These are phyloP conservation scores for Diplosoma virens DNA, from an alignment of 23 tunicate genomes.

Conservation along the genomic window DNA sequence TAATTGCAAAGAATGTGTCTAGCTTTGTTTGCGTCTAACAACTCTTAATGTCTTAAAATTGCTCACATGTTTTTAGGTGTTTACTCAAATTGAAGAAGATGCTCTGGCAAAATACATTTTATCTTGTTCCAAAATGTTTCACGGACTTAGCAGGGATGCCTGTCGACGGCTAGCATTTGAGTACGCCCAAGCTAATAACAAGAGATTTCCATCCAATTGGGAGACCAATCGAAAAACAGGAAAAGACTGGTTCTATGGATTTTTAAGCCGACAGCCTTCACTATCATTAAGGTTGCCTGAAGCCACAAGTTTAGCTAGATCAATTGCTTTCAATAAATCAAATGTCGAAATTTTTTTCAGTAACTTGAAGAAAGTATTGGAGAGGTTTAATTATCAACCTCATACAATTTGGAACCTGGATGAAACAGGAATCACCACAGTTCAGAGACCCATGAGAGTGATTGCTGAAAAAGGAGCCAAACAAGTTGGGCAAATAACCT, in stretches of 20 bases:
- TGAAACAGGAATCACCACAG: conserved; percentile 47
- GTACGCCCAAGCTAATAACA: conserved; percentile 1
- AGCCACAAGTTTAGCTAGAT: conserved; percentile 37
- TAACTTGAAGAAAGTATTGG: conserved; percentile 7
- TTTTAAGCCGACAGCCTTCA: background rate
- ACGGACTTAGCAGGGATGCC: conserved; percentile 6
- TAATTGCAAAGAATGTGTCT: background rate
- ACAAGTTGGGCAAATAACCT: conserved; percentile 44
- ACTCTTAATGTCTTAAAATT: background rate
- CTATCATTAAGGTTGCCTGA: conserved; percentile 25
- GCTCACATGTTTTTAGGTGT: conserved; percentile 1
- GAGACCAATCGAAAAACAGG: conserved; percentile 20
- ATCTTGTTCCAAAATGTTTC: conserved; percentile 3
- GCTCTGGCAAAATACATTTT: background rate
- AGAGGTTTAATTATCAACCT: background rate
- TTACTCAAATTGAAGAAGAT: conserved; percentile 1
- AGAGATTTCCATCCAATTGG: conserved; percentile 24
- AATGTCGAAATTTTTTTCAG: conserved; percentile 27
- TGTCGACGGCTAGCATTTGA: conserved; percentile 7
- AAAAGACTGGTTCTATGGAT: conserved; percentile 41
- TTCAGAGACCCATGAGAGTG: conserved; percentile 18
- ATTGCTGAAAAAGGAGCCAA: conserved; percentile 33
- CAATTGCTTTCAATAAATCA: conserved; percentile 31
- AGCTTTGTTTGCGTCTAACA: background rate
- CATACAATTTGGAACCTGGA: conserved; percentile 47